These are phyloP conservation scores for Empis stercorea DNA, from an alignment of 2,888 invertebrate genomes.

Conservation along the genomic window DNA sequence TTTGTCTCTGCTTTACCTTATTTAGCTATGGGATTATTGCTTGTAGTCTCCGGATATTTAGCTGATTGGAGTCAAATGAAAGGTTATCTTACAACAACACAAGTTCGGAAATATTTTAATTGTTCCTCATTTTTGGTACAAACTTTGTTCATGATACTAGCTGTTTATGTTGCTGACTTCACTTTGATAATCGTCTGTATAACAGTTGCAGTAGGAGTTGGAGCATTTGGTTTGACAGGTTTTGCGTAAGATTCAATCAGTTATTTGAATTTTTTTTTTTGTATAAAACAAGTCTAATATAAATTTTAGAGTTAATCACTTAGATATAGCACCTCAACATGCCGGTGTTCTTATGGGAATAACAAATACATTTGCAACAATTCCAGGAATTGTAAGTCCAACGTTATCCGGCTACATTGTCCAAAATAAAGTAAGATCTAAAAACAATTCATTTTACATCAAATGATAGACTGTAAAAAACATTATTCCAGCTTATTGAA, in stretches of 20 bases:
- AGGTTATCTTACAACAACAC: constrained; percentile 55
- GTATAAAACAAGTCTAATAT: neutral
- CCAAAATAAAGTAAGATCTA: constrained; percentile 54
- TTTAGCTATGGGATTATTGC: constrained; percentile 69
- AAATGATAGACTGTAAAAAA: no score
- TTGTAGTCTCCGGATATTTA: constrained; percentile 67
- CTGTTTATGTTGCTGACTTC: constrained; percentile 59
- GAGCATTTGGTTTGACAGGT: constrained; percentile 88
- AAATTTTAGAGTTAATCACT: constrained; percentile 56
- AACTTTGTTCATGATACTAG: constrained; percentile 73
- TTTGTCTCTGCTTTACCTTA: constrained; percentile 79
- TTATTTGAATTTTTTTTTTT: neutral
- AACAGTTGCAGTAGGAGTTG: constrained; percentile 77
- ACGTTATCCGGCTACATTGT: constrained; percentile 68
- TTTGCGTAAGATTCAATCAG: constrained; percentile 49
- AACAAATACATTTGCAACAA: constrained; percentile 79
- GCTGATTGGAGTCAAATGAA: constrained; percentile 64
- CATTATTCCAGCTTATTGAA: constrained; percentile 46
- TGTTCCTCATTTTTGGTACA: constrained; percentile 63
- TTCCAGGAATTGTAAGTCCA: constrained; percentile 87
- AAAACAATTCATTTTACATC: no score
- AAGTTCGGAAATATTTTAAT: constrained; percentile 60
- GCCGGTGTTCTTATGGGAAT: constrained; percentile 86
- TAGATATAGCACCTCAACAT: constrained; percentile 85
- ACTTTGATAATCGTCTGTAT: constrained; percentile 62